Percentiles rank a stretch among this genome's conserved stretches.
These are phyloP conservation scores for Crocodylus rhombifer DNA, from an alignment of 2,797 vertebrate species.

Conservation along the genomic window DNA sequence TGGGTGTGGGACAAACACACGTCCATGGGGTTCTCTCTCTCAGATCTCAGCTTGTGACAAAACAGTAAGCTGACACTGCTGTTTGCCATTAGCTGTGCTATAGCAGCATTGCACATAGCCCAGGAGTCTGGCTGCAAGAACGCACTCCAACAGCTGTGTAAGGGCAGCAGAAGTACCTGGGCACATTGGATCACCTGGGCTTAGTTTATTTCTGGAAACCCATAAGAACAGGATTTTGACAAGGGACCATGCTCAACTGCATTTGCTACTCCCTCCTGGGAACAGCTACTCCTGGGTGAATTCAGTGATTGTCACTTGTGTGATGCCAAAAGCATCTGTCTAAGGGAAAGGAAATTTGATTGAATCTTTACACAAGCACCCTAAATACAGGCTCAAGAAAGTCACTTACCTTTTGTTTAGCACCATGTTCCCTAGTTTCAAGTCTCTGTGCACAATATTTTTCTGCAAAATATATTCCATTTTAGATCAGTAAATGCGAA, in stretches of 20 bases:
- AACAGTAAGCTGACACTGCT: not conserved
- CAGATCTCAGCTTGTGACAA: not conserved
- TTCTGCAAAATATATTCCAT: constrained; percentile 84
- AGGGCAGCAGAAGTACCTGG: not conserved
- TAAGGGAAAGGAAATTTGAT: not conserved
- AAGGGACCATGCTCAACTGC: not conserved
- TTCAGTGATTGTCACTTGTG: not conserved
- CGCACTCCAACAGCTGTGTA: not conserved
- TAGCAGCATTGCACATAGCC: not conserved
- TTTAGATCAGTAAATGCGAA: not conserved
- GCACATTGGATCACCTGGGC: too few relatives aligned
- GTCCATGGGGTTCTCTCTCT: not conserved
- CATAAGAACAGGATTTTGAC: not conserved
- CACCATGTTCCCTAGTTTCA: constrained; percentile 99
- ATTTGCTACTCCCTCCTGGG: not conserved
- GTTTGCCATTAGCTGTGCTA: not conserved
- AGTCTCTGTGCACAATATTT: constrained; percentile 99
- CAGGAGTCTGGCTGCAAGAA: not conserved
- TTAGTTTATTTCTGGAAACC: not conserved
- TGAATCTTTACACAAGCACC: not conserved
- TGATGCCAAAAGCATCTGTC: not conserved
- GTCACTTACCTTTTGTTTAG: constrained; percentile 95
- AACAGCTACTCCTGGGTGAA: not conserved
- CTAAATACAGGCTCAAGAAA: not conserved
- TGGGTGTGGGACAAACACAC: not conserved